phyloP scores from a whole-genome alignment of 2,113 vertebrate genomes.

The Myrmecophaga tridactyla region DNA sequence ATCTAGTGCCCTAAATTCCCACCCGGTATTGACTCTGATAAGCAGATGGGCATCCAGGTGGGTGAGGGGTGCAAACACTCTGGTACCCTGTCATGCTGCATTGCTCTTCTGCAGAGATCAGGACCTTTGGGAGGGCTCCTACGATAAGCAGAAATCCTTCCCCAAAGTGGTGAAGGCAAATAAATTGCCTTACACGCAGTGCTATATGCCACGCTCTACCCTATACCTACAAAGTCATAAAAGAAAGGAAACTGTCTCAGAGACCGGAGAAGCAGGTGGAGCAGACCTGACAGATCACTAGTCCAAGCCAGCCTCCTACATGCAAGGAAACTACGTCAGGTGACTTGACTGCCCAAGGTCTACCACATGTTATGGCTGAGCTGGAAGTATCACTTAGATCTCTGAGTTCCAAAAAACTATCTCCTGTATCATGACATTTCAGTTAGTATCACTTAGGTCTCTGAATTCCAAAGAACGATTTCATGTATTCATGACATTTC shows the following conservation, averaged over 20 bases:
- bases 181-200: neutral
- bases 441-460: too few relatives aligned
- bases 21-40: slow-evolving; percentile 3
- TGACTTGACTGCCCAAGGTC: neutral
- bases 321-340: neutral
- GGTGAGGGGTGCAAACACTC: neutral
- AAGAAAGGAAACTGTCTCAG: neutral
- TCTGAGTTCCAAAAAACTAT: neutral
- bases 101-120: neutral
- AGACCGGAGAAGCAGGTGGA: neutral
- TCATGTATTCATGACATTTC: neutral
- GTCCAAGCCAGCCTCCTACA: neutral
- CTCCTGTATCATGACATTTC: too few relatives aligned
- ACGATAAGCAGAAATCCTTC: neutral
- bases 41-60: neutral
- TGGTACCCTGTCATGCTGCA: rapidly evolving
- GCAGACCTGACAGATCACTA: neutral
- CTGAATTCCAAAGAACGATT: neutral
- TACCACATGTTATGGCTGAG: rapidly evolving
- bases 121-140: neutral
- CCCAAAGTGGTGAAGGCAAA: neutral
- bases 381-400: neutral
- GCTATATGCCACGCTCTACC: rapidly evolving
- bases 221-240: neutral
- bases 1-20: slow-evolving; percentile 16